Base-by-base conservation (phyloP, 2,888 invertebrate genomes). In the Hemistola chrysoprasaria region DNA sequence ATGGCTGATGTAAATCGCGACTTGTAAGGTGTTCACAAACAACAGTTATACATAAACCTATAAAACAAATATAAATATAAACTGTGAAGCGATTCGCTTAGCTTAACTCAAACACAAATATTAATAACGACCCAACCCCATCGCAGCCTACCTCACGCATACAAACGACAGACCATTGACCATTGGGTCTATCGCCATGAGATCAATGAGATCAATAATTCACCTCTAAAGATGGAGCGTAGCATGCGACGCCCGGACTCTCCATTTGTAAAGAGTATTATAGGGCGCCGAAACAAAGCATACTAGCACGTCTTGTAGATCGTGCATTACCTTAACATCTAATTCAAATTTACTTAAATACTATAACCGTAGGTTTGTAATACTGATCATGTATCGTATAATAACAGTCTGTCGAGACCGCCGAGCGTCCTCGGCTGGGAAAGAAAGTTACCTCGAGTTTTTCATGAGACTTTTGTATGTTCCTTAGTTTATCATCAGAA, bases 291-390 rank as follows among this genome's bases (percentile, higher is more conserved):
- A 29, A 11, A 21, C 32, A 37, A 39, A 44, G 34, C 38, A 30
- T 34, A 43, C 34, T 35, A 38, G 63, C 57, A 61, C 66, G 62
- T 65, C 50, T 49, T 56, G 65, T 59, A 68, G 48, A 54, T 64
- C 63, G 63, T 59, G 59, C 50, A 40, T 53, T 50, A 53, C 50
- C 56, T 62, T 62, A 69, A 32, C 32, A 47, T 53, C 56, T 65
- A 71, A 54, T 57, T 49, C 26, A 48, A 43, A 62, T 59, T 63
- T 62, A 42, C 56, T 61, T 58, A 56, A 78, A 80, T 82, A 81
- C 69, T 69, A 65, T 4, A 16, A 16, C 16, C 3, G 16, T 16
- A 16, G 16, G 3, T 2, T 59, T 52, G 62, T 71, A 45, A 73
- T 76, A 76, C 82, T 79, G 76, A 63, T 64, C 48, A 35, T 46